These are phyloP conservation scores for Acheta domesticus DNA, from an alignment of 2,888 invertebrate species.

Conservation along the genomic window DNA sequence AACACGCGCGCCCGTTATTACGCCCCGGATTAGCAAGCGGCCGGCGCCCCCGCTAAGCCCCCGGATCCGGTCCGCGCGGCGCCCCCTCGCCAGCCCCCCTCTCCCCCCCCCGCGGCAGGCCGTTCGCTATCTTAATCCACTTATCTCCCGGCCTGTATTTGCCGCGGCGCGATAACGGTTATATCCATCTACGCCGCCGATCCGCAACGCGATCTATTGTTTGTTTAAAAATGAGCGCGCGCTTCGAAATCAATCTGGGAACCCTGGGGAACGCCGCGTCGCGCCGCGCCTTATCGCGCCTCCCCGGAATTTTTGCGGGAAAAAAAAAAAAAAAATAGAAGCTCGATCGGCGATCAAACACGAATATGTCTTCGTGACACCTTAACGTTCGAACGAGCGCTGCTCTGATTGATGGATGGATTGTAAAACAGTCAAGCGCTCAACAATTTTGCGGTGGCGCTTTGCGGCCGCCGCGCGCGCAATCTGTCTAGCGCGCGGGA, in stretches of 20 bases:
- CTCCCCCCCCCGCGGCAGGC: neutral
- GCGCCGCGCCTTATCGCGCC: neutral
- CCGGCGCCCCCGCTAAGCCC: neutral
- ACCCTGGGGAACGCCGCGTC: neutral
- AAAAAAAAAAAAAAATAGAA: neutral
- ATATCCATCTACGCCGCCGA: neutral
- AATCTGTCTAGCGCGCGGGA: neutral
- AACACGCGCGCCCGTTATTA: constrained; percentile 20
- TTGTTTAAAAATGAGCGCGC: neutral
- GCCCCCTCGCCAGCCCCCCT: neutral
- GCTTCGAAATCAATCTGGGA: constrained; percentile 1
- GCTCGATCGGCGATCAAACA: neutral
- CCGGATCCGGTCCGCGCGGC: neutral
- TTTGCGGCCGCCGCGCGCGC: neutral
- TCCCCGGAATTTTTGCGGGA: neutral
- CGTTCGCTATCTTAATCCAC: constrained; percentile 23
- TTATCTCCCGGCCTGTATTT: constrained; percentile 21
- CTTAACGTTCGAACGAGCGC: neutral
- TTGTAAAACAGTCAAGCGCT: neutral
- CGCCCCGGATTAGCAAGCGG: constrained; percentile 24
- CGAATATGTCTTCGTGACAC: constrained; percentile 18
- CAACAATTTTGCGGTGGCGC: neutral
- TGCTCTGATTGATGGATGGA: neutral
- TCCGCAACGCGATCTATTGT: neutral
- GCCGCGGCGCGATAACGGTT: neutral